Percentiles rank a stretch among this genome's conserved stretches.
These are phyloP conservation scores for Chouioia cunea DNA, from an alignment of 2,888 invertebrate species.

Conservation along the genomic window DNA sequence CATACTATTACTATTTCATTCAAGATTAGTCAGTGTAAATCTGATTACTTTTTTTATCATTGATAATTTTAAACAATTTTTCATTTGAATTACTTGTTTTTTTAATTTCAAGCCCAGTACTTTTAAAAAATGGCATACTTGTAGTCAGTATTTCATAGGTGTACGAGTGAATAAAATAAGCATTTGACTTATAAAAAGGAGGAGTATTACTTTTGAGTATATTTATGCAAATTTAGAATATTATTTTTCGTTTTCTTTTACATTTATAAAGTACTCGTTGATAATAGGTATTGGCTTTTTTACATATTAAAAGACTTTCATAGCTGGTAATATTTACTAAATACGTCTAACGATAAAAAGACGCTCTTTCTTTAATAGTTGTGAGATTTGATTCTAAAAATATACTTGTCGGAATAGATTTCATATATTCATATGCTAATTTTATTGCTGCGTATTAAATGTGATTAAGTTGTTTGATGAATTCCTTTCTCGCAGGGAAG, in stretches of 20 bases:
- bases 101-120: neutral
- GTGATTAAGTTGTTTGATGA: conserved; percentile 1
- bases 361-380: neutral
- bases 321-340: neutral
- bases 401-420: conserved; percentile 4
- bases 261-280: no score
- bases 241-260: neutral
- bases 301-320: neutral
- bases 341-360: neutral
- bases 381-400: neutral
- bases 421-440: conserved; percentile 3
- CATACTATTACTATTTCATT: no score
- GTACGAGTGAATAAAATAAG: neutral
- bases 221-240: neutral
- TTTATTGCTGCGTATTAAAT: conserved; percentile 9
- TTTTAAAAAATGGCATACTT: neutral
- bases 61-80: neutral
- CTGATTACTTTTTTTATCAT: neutral
- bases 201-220: neutral
- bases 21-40: no score
- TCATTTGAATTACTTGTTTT: neutral
- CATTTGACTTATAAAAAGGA: neutral
- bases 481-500: neutral
- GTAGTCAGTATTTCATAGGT: neutral
- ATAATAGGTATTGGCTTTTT: neutral